Conservation (phyloP, 2,888 invertebrate species). For the Sesia apiformis region DNA sequence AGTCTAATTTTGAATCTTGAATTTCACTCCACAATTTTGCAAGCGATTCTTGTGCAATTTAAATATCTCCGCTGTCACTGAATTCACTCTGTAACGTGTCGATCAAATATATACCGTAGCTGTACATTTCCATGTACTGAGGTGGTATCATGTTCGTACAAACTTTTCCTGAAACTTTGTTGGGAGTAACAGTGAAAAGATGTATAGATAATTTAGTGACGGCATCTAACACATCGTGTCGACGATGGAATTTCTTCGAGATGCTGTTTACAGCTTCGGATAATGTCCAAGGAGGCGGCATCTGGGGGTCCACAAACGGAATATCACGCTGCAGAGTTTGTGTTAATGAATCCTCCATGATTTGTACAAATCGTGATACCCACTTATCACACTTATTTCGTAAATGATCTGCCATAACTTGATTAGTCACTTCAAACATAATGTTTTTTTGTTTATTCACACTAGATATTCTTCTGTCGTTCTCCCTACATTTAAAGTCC, state of each 20-base stretch:
- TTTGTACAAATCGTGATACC: conserved; percentile 50
- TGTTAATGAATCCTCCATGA: conserved; percentile 55
- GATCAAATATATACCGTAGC: conserved; percentile 64
- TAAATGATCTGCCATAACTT: conserved; percentile 38
- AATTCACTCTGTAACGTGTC: conserved; percentile 36
- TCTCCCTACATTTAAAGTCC: conserved; percentile 1
- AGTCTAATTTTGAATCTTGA: too few relatives aligned
- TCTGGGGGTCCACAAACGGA: conserved; percentile 15
- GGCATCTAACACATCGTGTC: conserved; percentile 28
- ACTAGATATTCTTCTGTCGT: conserved; percentile 7
- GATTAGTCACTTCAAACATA: conserved; percentile 36
- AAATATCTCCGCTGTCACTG: too few relatives aligned
- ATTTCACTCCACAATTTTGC: too few relatives aligned
- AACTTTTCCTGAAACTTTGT: conserved; percentile 49
- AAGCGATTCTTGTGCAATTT: too few relatives aligned
- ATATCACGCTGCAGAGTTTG: conserved; percentile 36
- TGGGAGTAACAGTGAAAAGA: conserved; percentile 32
- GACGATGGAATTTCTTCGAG: conserved; percentile 26
- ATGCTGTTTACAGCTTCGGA: conserved; percentile 47
- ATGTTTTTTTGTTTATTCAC: conserved; percentile 3
- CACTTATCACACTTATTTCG: conserved; percentile 44
- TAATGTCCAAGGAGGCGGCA: conserved; percentile 48
- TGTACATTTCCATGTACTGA: conserved; percentile 68
- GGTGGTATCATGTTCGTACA: conserved; percentile 54
- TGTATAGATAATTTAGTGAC: conserved; percentile 32